Evolutionary conservation across 2,888 invertebrate genomes (phyloP).

Genomic region (Mesochorus sp.): DNA sequence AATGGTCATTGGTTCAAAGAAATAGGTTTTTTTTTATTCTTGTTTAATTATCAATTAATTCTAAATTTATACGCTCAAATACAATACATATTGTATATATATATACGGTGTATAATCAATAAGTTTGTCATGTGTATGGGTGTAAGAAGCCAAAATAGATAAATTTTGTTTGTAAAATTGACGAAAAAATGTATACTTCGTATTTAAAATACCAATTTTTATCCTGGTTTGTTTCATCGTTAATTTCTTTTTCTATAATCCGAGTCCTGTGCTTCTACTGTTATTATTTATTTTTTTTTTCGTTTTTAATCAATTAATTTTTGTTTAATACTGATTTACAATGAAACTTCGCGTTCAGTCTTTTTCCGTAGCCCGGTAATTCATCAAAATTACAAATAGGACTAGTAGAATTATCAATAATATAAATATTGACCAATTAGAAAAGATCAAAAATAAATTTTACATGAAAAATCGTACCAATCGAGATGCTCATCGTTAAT

Average conservation of each 20-base stretch:
- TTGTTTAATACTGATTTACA: constrained; percentile 77
- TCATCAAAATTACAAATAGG: constrained; percentile 56
- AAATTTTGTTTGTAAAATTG: constrained; percentile 60
- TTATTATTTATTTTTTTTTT: constrained; percentile 46
- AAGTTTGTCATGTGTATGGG: constrained; percentile 46
- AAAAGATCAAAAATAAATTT: constrained; percentile 21
- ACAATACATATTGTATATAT: no score
- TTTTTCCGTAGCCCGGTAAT: constrained; percentile 70
- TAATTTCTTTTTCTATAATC: constrained; percentile 23
- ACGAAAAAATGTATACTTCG: constrained; percentile 69
- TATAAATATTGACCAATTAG: constrained; percentile 33
- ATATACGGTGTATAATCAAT: constrained; percentile 52
- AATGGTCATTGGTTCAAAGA: constrained; percentile 36
- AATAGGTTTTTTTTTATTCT: constrained; percentile 33
- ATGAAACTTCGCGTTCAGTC: constrained; percentile 75
- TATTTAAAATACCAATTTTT: constrained; percentile 75
- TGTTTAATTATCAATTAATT: constrained; percentile 46
- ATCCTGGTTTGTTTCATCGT: constrained; percentile 37
- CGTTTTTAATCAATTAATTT: constrained; percentile 6
- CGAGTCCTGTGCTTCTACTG: constrained; percentile 21
- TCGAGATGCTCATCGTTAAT: constrained; percentile 59
- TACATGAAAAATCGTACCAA: constrained; percentile 43
- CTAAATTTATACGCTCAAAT: constrained; percentile 52
- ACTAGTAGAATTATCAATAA: constrained; percentile 36
- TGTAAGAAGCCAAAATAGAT: constrained; percentile 61